These are phyloP conservation scores for Drosophila baimaii DNA, from an alignment of 1,140 invertebrate genomes.

Conservation along the genomic window DNA sequence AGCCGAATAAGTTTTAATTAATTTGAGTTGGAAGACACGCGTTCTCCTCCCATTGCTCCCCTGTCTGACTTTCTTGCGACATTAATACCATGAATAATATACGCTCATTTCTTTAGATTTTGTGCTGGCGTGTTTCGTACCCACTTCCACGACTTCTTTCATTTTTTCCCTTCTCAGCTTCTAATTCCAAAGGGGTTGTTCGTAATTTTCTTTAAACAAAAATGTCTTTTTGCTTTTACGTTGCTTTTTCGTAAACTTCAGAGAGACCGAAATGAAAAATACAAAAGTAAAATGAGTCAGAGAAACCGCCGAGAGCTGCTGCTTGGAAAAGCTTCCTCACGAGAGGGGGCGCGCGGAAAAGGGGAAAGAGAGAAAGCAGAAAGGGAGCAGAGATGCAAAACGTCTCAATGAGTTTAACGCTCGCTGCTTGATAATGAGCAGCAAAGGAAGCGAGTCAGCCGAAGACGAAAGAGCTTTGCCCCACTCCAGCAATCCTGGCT, in stretches of 20 bases:
- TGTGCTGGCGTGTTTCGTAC: constrained; percentile 32
- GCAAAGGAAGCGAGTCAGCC: constrained; percentile 38
- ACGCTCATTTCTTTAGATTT: constrained; percentile 77
- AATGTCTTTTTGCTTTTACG: constrained; percentile 76
- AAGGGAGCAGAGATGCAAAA: constrained; percentile 48
- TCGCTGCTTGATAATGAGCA: constrained; percentile 79
- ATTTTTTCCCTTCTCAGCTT: constrained; percentile 25
- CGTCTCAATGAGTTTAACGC: constrained; percentile 83
- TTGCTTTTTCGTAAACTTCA: constrained; percentile 71
- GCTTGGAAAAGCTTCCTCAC: constrained; percentile 21
- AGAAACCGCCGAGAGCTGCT: constrained; percentile 57
- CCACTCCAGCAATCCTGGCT: constrained; percentile 6
- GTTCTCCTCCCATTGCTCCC: not conserved
- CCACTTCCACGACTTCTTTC: constrained; percentile 5
- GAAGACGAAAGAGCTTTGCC: constrained; percentile 21
- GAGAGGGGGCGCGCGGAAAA: not conserved
- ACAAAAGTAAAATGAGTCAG: constrained; percentile 69
- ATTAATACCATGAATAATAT: constrained; percentile 82
- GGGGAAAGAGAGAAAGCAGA: not conserved
- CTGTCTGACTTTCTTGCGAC: constrained; percentile 38
- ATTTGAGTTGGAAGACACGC: not conserved
- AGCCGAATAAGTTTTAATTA: not conserved
- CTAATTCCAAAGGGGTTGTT: constrained; percentile 80
- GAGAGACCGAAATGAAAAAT: constrained; percentile 71
- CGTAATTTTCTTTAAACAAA: constrained; percentile 79